Percentiles rank a stretch among this genome's conserved stretches.
Evolutionary conservation across 2,797 vertebrate species (phyloP).

Genomic region (Acipenser transmontanus): DNA sequence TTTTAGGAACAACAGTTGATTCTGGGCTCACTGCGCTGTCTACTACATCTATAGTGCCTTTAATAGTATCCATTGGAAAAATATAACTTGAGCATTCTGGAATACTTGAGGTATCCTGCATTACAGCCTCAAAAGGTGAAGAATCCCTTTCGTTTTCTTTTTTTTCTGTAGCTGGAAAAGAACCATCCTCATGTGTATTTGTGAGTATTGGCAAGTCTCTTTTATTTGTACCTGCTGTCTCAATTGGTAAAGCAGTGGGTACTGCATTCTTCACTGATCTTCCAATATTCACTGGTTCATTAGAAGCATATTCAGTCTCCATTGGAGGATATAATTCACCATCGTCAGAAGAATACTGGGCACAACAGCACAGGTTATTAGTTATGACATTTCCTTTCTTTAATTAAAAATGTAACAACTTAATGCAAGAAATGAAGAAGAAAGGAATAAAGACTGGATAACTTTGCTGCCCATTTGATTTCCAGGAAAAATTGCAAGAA

Average conservation of each 20-base stretch:
- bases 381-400: not conserved
- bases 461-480: not conserved
- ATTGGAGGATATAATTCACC: constrained; percentile 23
- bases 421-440: constrained; percentile 15
- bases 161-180: not conserved
- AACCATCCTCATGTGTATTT: not conserved
- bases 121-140: not conserved
- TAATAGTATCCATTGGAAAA: too few species aligned
- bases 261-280: not conserved
- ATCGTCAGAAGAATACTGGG: constrained; percentile 32
- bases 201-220: not conserved
- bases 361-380: constrained; percentile 22
- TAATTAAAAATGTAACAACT: not conserved
- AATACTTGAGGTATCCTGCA: not conserved
- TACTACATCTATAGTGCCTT: not conserved
- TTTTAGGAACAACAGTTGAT: too few species aligned
- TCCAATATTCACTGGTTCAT: not conserved
- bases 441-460: not conserved
- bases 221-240: not conserved
- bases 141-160: not conserved
- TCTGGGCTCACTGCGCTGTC: not conserved
- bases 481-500: not conserved
- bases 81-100: not conserved
- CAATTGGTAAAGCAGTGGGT: not conserved
- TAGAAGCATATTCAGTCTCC: constrained; percentile 7